Conservation (phyloP, 2,797 vertebrate genomes). For the Emys orbicularis region DNA sequence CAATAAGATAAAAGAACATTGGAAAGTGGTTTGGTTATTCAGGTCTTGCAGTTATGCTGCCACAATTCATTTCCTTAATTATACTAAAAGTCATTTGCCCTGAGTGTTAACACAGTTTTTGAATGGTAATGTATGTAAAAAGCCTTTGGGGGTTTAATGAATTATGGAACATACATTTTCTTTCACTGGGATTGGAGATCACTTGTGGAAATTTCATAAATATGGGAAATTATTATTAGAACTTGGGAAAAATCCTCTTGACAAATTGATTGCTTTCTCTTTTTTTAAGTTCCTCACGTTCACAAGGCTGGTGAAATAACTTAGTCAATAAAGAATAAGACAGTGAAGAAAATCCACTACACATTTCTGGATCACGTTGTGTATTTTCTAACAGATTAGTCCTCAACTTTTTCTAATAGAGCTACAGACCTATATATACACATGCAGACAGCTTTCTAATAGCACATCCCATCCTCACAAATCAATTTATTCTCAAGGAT, state of each 20-base stretch:
- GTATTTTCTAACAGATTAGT: background rate
- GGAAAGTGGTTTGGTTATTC: background rate
- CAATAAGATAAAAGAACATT: background rate
- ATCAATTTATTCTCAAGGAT: background rate
- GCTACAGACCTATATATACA: background rate
- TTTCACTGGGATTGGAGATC: conserved; percentile 36
- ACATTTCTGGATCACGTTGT: background rate
- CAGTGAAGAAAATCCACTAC: background rate
- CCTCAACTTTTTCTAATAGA: background rate
- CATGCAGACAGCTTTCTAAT: accelerated
- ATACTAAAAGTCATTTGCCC: conserved; percentile 26
- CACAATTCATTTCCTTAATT: conserved; percentile 57
- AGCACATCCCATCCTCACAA: background rate
- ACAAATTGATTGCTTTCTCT: background rate
- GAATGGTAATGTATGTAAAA: conserved; percentile 31
- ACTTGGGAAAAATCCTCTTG: background rate
- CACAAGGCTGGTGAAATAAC: background rate
- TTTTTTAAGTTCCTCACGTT: background rate
- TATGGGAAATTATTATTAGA: conserved; percentile 23
- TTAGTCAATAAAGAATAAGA: background rate
- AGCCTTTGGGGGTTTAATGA: conserved; percentile 39
- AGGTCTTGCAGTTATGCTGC: conserved; percentile 30
- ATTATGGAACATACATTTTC: conserved; percentile 54
- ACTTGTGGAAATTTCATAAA: conserved; percentile 53
- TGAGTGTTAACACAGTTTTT: conserved; percentile 19